A percentile compares a stretch with the other conserved stretches of the same genome.
Conservation (phyloP, 2,888 invertebrate genomes). For the Falcaria lacertinaria region DNA sequence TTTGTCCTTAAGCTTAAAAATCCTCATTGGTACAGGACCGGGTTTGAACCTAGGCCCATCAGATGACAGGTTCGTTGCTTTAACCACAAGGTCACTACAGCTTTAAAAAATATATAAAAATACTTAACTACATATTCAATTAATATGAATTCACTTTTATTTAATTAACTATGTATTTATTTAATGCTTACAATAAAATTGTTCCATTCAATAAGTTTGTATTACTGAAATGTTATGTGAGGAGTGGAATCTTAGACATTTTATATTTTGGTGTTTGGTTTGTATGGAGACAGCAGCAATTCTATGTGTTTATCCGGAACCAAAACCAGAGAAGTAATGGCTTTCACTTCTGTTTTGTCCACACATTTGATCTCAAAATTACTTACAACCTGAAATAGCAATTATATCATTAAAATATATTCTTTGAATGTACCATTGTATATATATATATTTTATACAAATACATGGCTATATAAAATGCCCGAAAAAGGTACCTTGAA, state of each 20-base stretch:
- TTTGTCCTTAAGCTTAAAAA: no score
- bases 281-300: conserved; percentile 39
- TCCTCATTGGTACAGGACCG: no score
- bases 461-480: no score
- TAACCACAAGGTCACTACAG: no score
- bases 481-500: no score
- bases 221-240: not conserved
- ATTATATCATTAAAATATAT: no score
- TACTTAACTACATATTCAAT: no score
- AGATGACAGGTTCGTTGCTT: no score
- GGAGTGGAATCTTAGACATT: conserved; percentile 5
- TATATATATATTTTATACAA: no score
- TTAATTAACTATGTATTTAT: not conserved
- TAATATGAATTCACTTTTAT: not conserved
- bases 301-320: conserved; percentile 75
- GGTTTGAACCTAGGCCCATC: no score
- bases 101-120: no score
- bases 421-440: no score
- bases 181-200: not conserved
- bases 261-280: conserved; percentile 11
- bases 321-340: conserved; percentile 78
- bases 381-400: conserved; percentile 71
- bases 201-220: not conserved
- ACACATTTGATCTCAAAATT: conserved; percentile 73
- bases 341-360: conserved; percentile 64